phyloP scores from a whole-genome alignment of 1,140 invertebrate species.

The Microplitis demolitor region DNA sequence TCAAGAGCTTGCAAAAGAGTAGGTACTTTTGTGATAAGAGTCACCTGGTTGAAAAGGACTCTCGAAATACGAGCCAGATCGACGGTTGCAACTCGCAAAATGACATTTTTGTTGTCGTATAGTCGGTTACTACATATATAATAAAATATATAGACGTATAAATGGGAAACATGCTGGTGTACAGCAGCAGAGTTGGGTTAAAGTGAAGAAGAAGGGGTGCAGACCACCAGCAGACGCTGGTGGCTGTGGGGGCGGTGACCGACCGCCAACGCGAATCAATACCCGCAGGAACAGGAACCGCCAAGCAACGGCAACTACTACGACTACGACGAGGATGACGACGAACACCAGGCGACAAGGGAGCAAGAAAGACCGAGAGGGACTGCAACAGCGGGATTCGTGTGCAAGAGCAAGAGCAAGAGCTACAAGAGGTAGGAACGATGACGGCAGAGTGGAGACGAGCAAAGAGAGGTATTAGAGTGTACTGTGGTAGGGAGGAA shows the following conservation, averaged over 20 bases:
- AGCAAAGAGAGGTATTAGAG: slow-evolving; percentile 35
- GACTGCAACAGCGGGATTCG: neutral
- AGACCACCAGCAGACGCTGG: slow-evolving; percentile 58
- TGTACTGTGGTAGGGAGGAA: slow-evolving; percentile 12
- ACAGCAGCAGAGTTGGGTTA: neutral
- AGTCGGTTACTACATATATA: neutral
- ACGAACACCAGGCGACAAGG: neutral
- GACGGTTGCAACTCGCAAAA: slow-evolving; percentile 1
- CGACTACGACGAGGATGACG: slow-evolving; percentile 3
- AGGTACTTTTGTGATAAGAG: slow-evolving; percentile 8
- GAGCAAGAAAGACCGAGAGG: slow-evolving; percentile 31
- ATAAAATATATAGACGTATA: neutral
- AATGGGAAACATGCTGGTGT: too few relatives aligned
- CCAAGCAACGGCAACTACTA: slow-evolving; percentile 38
- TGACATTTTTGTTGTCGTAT: neutral
- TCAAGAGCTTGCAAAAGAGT: slow-evolving; percentile 16
- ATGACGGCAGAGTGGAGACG: slow-evolving; percentile 22
- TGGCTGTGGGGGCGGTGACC: slow-evolving; percentile 60
- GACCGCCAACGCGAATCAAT: slow-evolving; percentile 63
- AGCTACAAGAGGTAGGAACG: slow-evolving; percentile 24
- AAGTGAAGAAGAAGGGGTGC: slow-evolving; percentile 50
- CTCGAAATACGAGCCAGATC: slow-evolving; percentile 7
- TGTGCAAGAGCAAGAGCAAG: slow-evolving; percentile 27
- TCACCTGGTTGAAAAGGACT: neutral
- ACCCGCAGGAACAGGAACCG: slow-evolving; percentile 63